A percentile compares a stretch with the other conserved stretches of the same genome.
phyloP scores from a whole-genome alignment of 2,113 vertebrate genomes.

The Hippocampus abdominalis region DNA sequence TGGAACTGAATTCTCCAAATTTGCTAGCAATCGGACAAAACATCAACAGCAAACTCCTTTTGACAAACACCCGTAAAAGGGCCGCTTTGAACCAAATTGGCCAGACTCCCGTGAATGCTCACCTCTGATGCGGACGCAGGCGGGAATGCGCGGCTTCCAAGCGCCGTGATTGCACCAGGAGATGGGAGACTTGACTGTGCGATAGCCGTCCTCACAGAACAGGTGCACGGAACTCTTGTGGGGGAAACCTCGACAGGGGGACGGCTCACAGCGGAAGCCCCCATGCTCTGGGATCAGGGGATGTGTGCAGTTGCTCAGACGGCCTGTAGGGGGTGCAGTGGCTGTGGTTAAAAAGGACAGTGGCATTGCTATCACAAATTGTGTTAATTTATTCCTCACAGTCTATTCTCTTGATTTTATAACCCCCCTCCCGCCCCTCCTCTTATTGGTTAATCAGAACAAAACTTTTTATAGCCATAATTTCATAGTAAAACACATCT shows the following conservation, averaged over 20 bases:
- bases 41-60: background rate
- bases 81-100: background rate
- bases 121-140: conserved; percentile 59
- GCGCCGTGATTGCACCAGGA: conserved; percentile 55
- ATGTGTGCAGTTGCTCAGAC: conserved; percentile 61
- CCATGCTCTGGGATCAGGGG: conserved; percentile 68
- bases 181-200: conserved; percentile 11
- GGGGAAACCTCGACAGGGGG: conserved; percentile 69
- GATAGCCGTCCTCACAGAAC: conserved; percentile 68
- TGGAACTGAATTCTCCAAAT: background rate
- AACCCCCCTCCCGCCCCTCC: no score
- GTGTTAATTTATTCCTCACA: background rate
- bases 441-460: no score
- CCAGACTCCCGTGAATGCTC: background rate
- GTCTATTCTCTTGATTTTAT: background rate
- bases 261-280: conserved; percentile 69
- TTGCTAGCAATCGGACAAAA: background rate
- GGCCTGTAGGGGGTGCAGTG: conserved; percentile 32
- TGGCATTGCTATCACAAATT: background rate
- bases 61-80: background rate
- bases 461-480: no score
- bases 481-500: no score
- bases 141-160: conserved; percentile 53
- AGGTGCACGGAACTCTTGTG: conserved; percentile 57
- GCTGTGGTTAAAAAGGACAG: no score